These are phyloP conservation scores for Aelia acuminata DNA, from an alignment of 2,888 invertebrate species.

Conservation along the genomic window DNA sequence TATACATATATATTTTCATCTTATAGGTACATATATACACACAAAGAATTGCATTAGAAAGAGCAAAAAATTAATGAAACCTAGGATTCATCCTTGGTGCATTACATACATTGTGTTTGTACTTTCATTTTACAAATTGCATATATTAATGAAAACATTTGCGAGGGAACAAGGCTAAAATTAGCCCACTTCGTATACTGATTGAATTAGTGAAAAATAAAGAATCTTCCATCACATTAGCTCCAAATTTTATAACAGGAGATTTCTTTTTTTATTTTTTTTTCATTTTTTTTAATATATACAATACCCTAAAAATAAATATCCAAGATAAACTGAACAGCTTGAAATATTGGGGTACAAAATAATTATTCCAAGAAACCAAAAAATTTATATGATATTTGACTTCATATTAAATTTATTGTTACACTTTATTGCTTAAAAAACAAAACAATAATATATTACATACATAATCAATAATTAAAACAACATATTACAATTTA, in stretches of 20 bases:
- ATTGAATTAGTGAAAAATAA: constrained; percentile 60
- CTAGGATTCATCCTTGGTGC: constrained; percentile 64
- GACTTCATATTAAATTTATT: constrained; percentile 35
- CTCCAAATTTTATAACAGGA: constrained; percentile 60
- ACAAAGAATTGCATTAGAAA: constrained; percentile 64
- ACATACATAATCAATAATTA: constrained; percentile 25
- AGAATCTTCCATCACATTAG: constrained; percentile 58
- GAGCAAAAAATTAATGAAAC: constrained; percentile 64
- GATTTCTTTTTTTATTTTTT: constrained; percentile 55
- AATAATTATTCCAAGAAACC: constrained; percentile 12
- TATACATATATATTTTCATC: constrained; percentile 64
- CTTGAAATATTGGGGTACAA: constrained; percentile 38
- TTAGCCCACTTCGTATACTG: constrained; percentile 65
- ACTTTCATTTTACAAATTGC: constrained; percentile 64
- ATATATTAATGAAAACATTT: constrained; percentile 63
- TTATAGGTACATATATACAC: constrained; percentile 65
- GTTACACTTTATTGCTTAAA: constrained; percentile 30
- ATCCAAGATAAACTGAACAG: constrained; percentile 52
- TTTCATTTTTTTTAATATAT: constrained; percentile 55
- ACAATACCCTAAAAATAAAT: constrained; percentile 64
- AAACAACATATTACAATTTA: no score
- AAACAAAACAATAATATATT: constrained; percentile 34
- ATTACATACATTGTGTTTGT: constrained; percentile 65
- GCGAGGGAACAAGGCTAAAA: constrained; percentile 64
- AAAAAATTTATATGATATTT: constrained; percentile 22